Conservation (phyloP, 2,888 invertebrate genomes). For the Eucera pruinosa region DNA sequence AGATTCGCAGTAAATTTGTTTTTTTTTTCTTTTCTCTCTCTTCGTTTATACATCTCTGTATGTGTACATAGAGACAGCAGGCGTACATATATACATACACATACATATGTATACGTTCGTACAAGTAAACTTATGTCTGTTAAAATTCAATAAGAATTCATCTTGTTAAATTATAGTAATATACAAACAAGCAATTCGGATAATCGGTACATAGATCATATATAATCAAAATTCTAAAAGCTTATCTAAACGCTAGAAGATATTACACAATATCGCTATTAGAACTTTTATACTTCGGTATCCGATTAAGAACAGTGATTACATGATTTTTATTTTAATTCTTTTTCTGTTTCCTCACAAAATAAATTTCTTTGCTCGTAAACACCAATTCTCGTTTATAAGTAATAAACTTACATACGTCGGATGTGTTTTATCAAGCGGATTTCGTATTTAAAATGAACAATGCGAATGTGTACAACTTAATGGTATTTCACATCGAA, state of each 20-base stretch:
- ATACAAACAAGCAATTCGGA: constrained; percentile 76
- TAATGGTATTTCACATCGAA: constrained; percentile 54
- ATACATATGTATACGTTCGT: constrained; percentile 52
- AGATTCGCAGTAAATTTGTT: constrained; percentile 66
- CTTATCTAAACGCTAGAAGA: constrained; percentile 63
- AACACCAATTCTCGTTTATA: constrained; percentile 48
- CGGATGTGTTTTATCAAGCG: constrained; percentile 38
- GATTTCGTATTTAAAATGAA: constrained; percentile 55
- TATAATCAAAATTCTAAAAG: constrained; percentile 73
- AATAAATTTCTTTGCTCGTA: constrained; percentile 59
- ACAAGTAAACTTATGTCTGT: constrained; percentile 53
- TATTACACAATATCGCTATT: constrained; percentile 69
- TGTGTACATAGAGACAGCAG: constrained; percentile 52
- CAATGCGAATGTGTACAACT: constrained; percentile 57
- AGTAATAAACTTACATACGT: constrained; percentile 43
- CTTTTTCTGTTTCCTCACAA: too few relatives aligned
- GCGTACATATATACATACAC: constrained; percentile 43
- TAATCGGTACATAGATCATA: constrained; percentile 66
- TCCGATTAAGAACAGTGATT: constrained; percentile 62
- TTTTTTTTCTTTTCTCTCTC: too few relatives aligned
- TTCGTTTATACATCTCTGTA: constrained; percentile 63
- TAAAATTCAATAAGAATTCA: constrained; percentile 60
- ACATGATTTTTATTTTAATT: constrained; percentile 36
- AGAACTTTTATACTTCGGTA: constrained; percentile 66
- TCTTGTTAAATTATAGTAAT: constrained; percentile 75